Evolutionary conservation across 2,888 invertebrate genomes (phyloP).

Genomic region (Mechanitis mazaeus): DNA sequence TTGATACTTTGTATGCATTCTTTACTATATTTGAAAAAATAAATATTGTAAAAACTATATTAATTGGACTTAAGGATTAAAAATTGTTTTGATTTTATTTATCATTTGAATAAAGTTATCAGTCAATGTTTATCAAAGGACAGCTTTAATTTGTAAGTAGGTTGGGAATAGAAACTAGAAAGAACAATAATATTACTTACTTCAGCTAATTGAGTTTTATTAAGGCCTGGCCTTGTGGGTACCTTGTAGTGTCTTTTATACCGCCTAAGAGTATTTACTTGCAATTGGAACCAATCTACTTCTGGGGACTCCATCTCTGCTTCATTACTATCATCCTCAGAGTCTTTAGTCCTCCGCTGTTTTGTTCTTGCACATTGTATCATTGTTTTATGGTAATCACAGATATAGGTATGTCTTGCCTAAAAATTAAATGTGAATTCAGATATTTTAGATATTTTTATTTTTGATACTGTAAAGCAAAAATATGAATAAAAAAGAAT

Average conservation of each 20-base stretch:
- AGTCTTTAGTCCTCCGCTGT: conserved; percentile 90
- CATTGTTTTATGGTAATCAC: conserved; percentile 96
- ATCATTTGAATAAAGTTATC: no score
- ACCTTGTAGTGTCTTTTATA: conserved; percentile 97
- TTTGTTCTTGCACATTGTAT: conserved; percentile 97
- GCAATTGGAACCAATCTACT: conserved; percentile 94
- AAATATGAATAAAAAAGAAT: conserved; percentile 15
- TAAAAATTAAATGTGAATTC: conserved; percentile 47
- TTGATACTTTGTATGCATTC: background rate
- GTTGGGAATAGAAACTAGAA: conserved; percentile 1
- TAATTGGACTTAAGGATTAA: background rate
- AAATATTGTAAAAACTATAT: no score
- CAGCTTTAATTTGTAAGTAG: background rate
- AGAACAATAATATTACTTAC: conserved; percentile 71
- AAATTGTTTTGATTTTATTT: no score
- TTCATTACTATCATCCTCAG: conserved; percentile 95
- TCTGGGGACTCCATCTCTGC: conserved; percentile 94
- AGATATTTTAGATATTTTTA: conserved; percentile 18
- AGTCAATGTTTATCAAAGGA: no score
- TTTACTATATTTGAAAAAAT: no score
- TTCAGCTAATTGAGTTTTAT: conserved; percentile 97
- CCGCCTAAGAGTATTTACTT: conserved; percentile 93
- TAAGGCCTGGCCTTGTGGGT: conserved; percentile 91
- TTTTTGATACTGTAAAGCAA: conserved; percentile 14
- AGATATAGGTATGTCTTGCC: conserved; percentile 97